Conservation (phyloP, 2,888 invertebrate genomes). For the Nemotelus pantherinus region DNA sequence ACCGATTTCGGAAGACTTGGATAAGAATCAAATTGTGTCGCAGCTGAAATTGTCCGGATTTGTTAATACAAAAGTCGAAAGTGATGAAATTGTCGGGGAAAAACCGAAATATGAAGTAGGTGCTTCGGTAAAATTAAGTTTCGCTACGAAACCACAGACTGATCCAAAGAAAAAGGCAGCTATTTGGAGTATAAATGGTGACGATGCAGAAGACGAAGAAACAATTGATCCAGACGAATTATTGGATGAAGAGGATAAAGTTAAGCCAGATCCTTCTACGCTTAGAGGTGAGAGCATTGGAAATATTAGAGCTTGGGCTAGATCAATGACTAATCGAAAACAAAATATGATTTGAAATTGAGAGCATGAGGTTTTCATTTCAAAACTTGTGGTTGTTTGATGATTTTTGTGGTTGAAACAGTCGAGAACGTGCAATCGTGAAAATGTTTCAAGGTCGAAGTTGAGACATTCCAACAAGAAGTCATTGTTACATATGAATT, state of each 20-base stretch:
- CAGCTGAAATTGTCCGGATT: conserved; percentile 75
- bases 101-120: conserved; percentile 80
- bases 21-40: conserved; percentile 63
- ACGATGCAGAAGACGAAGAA: conserved; percentile 74
- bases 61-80: conserved; percentile 60
- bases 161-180: conserved; percentile 58
- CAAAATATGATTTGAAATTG: too few relatives aligned
- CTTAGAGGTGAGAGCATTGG: conserved; percentile 73
- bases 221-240: conserved; percentile 88
- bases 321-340: too few relatives aligned
- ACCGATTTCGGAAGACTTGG: conserved; percentile 63
- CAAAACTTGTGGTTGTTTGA: too few relatives aligned
- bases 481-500: too few relatives aligned
- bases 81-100: conserved; percentile 64
- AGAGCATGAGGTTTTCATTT: too few relatives aligned
- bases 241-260: conserved; percentile 88
- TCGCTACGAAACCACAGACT: conserved; percentile 56
- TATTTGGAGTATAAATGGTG: conserved; percentile 80
- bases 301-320: neutral
- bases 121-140: conserved; percentile 70
- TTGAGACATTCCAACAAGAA: too few relatives aligned
- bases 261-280: conserved; percentile 84
- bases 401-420: too few relatives aligned
- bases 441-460: too few relatives aligned
- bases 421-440: too few relatives aligned